Evolutionary conservation across 2,888 invertebrate genomes (phyloP).

Genomic region (Mesorhabditis sp.): DNA sequence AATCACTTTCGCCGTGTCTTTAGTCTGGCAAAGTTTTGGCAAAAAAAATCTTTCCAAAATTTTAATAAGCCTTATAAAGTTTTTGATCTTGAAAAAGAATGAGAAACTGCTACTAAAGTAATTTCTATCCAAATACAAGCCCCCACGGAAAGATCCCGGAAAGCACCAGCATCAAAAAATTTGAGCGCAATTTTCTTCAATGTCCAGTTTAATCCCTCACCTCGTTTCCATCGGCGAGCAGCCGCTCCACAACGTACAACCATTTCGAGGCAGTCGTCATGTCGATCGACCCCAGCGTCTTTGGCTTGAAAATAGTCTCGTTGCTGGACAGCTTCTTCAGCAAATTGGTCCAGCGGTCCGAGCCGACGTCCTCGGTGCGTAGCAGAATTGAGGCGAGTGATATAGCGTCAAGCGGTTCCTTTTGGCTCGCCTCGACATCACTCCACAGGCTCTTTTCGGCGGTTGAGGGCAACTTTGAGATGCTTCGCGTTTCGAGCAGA

Average conservation of each 20-base stretch:
- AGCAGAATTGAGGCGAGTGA: constrained; percentile 25
- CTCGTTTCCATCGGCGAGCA: too few relatives aligned
- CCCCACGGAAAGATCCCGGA: too few relatives aligned
- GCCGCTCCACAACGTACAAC: constrained; percentile 19
- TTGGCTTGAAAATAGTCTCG: constrained; percentile 20
- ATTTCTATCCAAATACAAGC: too few relatives aligned
- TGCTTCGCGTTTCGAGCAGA: constrained; percentile 17
- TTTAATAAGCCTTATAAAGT: too few relatives aligned
- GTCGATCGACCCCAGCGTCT: constrained; percentile 20
- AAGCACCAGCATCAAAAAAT: too few relatives aligned
- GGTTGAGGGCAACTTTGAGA: not conserved
- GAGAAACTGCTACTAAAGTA: too few relatives aligned
- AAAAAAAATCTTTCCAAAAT: too few relatives aligned
- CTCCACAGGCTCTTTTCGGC: constrained; percentile 16
- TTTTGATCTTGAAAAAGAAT: too few relatives aligned
- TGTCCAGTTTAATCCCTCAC: too few relatives aligned
- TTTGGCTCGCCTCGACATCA: constrained; percentile 26
- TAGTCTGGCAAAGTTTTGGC: too few relatives aligned
- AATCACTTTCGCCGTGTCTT: too few relatives aligned
- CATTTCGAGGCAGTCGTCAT: constrained; percentile 27
- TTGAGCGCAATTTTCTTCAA: too few relatives aligned
- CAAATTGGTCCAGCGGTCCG: not conserved
- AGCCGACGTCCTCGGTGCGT: constrained; percentile 15
- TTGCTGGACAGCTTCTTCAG: not conserved
- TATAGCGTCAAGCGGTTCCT: constrained; percentile 30